Percentiles rank a stretch among this genome's conserved stretches.
phyloP scores from a whole-genome alignment of 2,113 vertebrate species.

The Dicerorhinus sumatrensis region DNA sequence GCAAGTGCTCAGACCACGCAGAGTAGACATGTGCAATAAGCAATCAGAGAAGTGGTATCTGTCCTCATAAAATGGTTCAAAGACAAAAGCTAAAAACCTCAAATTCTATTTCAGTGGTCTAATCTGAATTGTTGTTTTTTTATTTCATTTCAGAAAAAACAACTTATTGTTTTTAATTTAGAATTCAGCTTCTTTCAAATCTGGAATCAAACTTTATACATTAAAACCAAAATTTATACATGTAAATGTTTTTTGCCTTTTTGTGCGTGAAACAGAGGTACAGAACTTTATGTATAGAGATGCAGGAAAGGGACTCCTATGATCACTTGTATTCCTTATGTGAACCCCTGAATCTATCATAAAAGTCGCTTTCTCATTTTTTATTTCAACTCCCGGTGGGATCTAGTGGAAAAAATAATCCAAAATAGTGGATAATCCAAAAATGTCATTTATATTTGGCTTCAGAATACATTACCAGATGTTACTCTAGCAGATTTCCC shows the following conservation, averaged over 20 bases:
- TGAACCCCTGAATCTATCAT: not conserved
- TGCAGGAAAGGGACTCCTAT: not conserved
- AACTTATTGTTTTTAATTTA: not conserved
- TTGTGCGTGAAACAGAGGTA: not conserved
- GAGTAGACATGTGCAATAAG: not conserved
- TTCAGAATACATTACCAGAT: slow-evolving; percentile 79
- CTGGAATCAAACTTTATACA: not conserved
- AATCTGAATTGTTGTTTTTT: not conserved
- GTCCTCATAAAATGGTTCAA: not conserved
- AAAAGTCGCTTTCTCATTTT: slow-evolving; percentile 53
- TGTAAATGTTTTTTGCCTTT: not conserved
- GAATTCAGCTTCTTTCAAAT: not conserved
- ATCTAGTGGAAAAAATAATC: slow-evolving; percentile 68
- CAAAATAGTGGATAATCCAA: slow-evolving; percentile 78
- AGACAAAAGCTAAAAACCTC: not conserved
- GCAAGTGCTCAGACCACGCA: not conserved
- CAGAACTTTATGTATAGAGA: not conserved
- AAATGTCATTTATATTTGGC: slow-evolving; percentile 83
- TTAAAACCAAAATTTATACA: not conserved
- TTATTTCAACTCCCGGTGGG: slow-evolving; percentile 57
- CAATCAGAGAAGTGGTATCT: not conserved
- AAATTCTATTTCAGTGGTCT: not conserved
- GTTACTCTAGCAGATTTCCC: slow-evolving; percentile 80
- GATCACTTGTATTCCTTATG: not conserved
- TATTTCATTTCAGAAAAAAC: slow-evolving; percentile 52